These are phyloP conservation scores for Lottia gigantea DNA, from an alignment of 2,888 invertebrate species.

Conservation along the genomic window DNA sequence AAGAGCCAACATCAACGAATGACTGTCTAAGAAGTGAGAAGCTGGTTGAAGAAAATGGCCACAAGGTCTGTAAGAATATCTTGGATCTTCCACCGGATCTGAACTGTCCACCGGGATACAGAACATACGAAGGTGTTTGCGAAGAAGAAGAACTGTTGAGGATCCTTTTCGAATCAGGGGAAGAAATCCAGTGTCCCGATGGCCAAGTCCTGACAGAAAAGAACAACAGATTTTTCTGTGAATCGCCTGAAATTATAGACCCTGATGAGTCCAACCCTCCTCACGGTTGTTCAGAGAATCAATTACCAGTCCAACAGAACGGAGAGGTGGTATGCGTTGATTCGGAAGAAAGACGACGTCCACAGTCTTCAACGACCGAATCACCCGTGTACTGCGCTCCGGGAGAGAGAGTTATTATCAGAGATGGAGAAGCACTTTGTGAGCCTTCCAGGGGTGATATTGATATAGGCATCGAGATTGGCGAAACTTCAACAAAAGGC, in stretches of 20 bases:
- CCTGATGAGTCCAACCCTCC: too few species aligned
- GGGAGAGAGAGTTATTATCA: slow-evolving; percentile 14
- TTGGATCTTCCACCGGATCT: neutral
- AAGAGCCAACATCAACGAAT: neutral
- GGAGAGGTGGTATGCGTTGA: too few species aligned
- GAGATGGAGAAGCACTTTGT: slow-evolving; percentile 4
- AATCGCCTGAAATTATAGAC: neutral
- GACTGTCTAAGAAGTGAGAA: neutral
- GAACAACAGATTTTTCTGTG: neutral
- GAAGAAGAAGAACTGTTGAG: neutral
- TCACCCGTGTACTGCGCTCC: neutral
- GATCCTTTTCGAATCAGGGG: neutral
- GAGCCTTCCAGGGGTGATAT: neutral
- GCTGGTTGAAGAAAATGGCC: neutral
- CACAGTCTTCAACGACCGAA: neutral
- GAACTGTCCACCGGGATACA: neutral
- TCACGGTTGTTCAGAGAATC: too few species aligned
- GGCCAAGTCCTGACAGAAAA: neutral
- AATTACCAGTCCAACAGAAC: too few species aligned
- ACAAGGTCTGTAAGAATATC: neutral
- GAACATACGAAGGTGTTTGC: neutral
- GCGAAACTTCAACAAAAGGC: neutral
- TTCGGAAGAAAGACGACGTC: too few species aligned
- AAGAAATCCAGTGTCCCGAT: neutral
- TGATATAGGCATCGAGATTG: neutral